A percentile compares a stretch with the other conserved stretches of the same genome.
Conservation (phyloP, 2,113 vertebrate species). For the Oncorhynchus kisutch region DNA sequence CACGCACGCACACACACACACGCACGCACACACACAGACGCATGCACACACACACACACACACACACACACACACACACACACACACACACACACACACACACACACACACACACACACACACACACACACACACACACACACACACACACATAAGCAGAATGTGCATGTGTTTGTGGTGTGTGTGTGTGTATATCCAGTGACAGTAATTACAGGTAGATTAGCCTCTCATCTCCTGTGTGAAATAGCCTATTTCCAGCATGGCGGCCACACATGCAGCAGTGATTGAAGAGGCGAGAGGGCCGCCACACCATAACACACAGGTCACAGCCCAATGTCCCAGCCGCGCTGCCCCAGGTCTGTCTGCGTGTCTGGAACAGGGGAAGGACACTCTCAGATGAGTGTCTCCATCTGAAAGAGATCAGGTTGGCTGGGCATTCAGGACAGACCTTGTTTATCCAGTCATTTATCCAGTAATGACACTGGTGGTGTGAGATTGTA, state of each 20-base stretch:
- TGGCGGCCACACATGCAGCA: not conserved
- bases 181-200: constrained; percentile 1
- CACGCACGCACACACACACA: not conserved
- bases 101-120: constrained; percentile 1
- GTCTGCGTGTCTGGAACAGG: not conserved
- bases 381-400: not conserved
- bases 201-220: constrained; percentile 52
- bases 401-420: not conserved
- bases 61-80: not conserved
- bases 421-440: not conserved
- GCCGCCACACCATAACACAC: constrained; percentile 12
- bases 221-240: constrained; percentile 48
- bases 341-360: not conserved
- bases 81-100: constrained; percentile 14
- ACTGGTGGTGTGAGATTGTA: not conserved
- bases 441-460: not conserved
- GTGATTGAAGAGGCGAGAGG: constrained; percentile 42
- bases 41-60: not conserved
- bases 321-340: constrained; percentile 31
- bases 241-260: constrained; percentile 60
- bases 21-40: too few relatives aligned
- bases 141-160: not conserved
- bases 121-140: not conserved
- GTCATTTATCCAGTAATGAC: too few relatives aligned
- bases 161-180: not conserved